phyloP scores from a whole-genome alignment of 2,113 vertebrate species.

The Benitochromis conjunctus region DNA sequence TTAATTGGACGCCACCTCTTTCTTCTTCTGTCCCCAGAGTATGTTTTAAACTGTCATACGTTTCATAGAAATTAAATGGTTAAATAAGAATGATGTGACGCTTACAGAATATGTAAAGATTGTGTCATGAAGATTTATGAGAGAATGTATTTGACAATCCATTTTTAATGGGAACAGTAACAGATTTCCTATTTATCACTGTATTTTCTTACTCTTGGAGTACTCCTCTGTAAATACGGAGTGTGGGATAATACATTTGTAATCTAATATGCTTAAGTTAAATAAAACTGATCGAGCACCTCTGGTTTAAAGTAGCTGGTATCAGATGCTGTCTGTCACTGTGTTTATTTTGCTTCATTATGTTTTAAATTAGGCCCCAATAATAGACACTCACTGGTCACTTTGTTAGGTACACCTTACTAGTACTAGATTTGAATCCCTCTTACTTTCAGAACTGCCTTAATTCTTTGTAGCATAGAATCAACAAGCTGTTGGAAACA shows the following conservation, averaged over 20 bases:
- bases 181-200: constrained; percentile 33
- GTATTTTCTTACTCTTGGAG: constrained; percentile 58
- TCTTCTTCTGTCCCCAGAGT: neutral
- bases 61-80: neutral
- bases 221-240: constrained; percentile 18
- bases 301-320: constrained; percentile 4
- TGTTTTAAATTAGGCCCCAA: neutral
- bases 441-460: neutral
- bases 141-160: constrained; percentile 58
- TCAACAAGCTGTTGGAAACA: neutral
- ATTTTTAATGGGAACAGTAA: constrained; percentile 28
- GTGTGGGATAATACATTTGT: constrained; percentile 3
- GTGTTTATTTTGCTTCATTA: neutral
- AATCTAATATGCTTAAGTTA: constrained; percentile 16
- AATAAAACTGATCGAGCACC: constrained; percentile 21
- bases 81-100: neutral
- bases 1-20: neutral
- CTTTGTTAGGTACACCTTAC: neutral
- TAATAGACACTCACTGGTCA: neutral
- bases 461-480: neutral
- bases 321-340: neutral
- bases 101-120: neutral
- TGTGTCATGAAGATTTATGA: neutral
- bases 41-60: neutral
- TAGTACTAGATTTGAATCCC: neutral